phyloP scores from a whole-genome alignment of 2,113 vertebrate genomes.

The Caranx melampygus region DNA sequence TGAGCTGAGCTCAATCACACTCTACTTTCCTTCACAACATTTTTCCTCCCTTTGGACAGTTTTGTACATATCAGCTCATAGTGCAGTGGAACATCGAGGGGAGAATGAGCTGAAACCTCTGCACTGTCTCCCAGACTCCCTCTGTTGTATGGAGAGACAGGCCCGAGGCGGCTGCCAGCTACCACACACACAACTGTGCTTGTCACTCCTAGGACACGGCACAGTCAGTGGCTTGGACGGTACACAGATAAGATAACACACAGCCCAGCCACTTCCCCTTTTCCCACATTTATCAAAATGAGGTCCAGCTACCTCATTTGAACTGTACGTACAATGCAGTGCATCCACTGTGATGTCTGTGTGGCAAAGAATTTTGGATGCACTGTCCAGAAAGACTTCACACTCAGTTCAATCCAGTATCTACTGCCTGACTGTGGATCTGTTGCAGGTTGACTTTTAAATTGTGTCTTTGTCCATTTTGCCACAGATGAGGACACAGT shows the following conservation, averaged over 20 bases:
- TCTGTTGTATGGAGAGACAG: slow-evolving; percentile 39
- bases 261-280: slow-evolving; percentile 65
- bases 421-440: too few species aligned
- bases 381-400: neutral
- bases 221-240: slow-evolving; percentile 62
- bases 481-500: neutral
- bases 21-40: slow-evolving; percentile 38
- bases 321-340: slow-evolving; percentile 39
- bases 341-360: slow-evolving; percentile 2
- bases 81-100: slow-evolving; percentile 41
- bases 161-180: slow-evolving; percentile 55
- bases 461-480: neutral
- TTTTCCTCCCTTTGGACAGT: slow-evolving; percentile 32
- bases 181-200: slow-evolving; percentile 69
- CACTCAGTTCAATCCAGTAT: neutral
- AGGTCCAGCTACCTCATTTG: slow-evolving; percentile 54
- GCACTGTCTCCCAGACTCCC: slow-evolving; percentile 41
- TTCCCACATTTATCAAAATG: slow-evolving; percentile 77
- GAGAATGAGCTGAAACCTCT: slow-evolving; percentile 42
- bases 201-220: slow-evolving; percentile 69
- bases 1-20: slow-evolving; percentile 46
- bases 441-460: neutral
- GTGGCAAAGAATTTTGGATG: too few species aligned
- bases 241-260: slow-evolving; percentile 75
- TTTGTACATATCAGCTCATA: slow-evolving; percentile 38